Evolutionary conservation across 2,113 vertebrate species (phyloP), one percentile per base, ranked within the genome.

Genomic region (Megaptera novaeangliae): DNA sequence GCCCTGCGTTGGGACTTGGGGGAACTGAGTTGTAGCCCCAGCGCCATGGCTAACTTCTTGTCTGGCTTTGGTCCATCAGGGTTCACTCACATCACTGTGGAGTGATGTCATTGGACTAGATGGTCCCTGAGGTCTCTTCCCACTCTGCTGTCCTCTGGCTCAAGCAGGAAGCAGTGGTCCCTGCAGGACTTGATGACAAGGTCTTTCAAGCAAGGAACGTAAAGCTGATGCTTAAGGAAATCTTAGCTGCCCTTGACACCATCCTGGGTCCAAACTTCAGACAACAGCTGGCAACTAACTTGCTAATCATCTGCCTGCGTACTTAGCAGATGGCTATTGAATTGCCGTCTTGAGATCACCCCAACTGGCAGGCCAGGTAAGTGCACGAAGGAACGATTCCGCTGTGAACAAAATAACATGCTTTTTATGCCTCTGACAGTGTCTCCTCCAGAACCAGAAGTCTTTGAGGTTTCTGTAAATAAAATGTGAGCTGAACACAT

Each of bases 341-440:
- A 36, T 8, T 14, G 31, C n/a, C 0, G 3, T 17, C 89, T 39
- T 85, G 63, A 84, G 44, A 64, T 29, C 2, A 10, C 11, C 12
- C 39, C 85, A 27, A 17, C 0, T 0, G 4, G 29, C 29, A 1
- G 75, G 49, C 71, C 55, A 72, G 71, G 14, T 46, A 21, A 59
- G 44, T 0, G 20, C 34, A 18, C 0, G 1, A 23, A 80, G 55
- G 71, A 23, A 44, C 0, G 0, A 15, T 23, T 74, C 31, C 27
- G 18, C 12, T 39, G 39, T 36, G 49, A 57, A 29, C 46, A 9
- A n/a, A 29, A 25, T 1, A 8, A 9, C 11, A 7, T 57, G 31
- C 9, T 71, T 88, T 68, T 29, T 6, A 1, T 0, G 14, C 36
- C 25, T 68, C 39, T 17, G 27, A 44, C 8, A 11, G 12, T 15